Base-by-base conservation (phyloP, 2,113 vertebrate genomes). In the Tragelaphus imberbis region DNA sequence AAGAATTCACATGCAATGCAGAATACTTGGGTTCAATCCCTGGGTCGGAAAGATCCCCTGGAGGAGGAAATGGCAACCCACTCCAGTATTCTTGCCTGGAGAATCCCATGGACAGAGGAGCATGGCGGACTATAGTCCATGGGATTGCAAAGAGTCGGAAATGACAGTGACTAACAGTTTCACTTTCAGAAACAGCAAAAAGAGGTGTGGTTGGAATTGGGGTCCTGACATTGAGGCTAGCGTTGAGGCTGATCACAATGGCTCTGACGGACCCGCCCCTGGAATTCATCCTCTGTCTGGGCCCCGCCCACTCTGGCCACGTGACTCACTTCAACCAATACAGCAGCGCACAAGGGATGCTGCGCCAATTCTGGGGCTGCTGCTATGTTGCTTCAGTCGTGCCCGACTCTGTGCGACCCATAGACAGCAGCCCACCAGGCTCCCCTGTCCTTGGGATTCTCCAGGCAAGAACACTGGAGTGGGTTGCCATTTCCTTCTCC, bases 221-320 rank as follows among this genome's bases (percentile, higher is more conserved):
- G 61, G 15, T 61, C 5, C 79, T 5, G 36, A n/a, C 30, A 15
- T 0, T n/a, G 9, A 19, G 4, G 21, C 30, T 11, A 5, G 3
- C 12, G 6, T 47, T 16, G 30, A 5, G 3, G 21, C 58, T 28
- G 12, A 40, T 14, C 17, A 4, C 9, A n/a, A 8, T 6, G 47
- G 27, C 47, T 44, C n/a, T 11, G 19, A 6, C 3, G 49, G 71
- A 10, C 30, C 15, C 14, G 1, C 14, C n/a, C 71, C 56, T 44
- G 84, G 19, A 11, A 33, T 30, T 28, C 49, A 6, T 1, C 49
- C 19, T 36, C 28, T 27, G 16, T 1, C 9, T 15, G 21, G 59
- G 33, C 12, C 27, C 27, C 44, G 1, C 58, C 85, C 92, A 21
- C 85, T 10, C 6, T 88, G 19, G 36, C 8, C 33, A 44, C 30